Evolutionary conservation across 2,113 vertebrate species (phyloP), one percentile per base, ranked within the genome.

Genomic region (Planiliza haematocheilus): DNA sequence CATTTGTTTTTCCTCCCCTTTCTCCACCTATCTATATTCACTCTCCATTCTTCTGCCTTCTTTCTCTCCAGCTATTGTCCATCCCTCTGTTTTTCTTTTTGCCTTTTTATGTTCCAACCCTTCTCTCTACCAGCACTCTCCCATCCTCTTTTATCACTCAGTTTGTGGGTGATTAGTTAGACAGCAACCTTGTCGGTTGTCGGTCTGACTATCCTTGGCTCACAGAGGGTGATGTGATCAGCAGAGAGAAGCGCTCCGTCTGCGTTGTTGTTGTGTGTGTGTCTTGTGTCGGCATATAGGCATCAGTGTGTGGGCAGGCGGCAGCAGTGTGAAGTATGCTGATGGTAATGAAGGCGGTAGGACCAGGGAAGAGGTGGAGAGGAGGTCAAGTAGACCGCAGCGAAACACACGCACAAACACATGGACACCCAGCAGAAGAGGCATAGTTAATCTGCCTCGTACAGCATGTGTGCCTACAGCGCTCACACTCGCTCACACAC

Each of bases 351-450:
- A 86, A 84, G 59, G 76, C 64, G 13, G 79, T 70, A 82, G 45
- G 78, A 72, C 71, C 49, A 84, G 77, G 37, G 65, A 88, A 58
- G 64, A 85, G 81, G 79, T 86, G 71, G 70, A 77, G 81, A 87
- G 69, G 83, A 88, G 87, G 86, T 91, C 84, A 90, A 86, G 79
- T 86, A 82, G 72, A 89, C 77, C 65, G 59, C 66, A 45, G 71
- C 21, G 60, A 79, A 80, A 48, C 64, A 14, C 57, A 62, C 53
- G 38, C 41, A 68, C 42, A n/a, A n/a, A 43, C 12, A 9, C 4
- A 51, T 18, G 24, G 24, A 12, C 34, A 41, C 50, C 45, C 37
- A 49, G 18, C 12, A 45, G 37, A 50, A 42, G 39, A 17, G 18
- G 14, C 30, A 82, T 13, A 7, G 48, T 13, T 11, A 21, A 64